A percentile compares a stretch with the other conserved stretches of the same genome.
Evolutionary conservation across 2,113 vertebrate species (phyloP).

Genomic region (Balaenoptera acutorostrata): DNA sequence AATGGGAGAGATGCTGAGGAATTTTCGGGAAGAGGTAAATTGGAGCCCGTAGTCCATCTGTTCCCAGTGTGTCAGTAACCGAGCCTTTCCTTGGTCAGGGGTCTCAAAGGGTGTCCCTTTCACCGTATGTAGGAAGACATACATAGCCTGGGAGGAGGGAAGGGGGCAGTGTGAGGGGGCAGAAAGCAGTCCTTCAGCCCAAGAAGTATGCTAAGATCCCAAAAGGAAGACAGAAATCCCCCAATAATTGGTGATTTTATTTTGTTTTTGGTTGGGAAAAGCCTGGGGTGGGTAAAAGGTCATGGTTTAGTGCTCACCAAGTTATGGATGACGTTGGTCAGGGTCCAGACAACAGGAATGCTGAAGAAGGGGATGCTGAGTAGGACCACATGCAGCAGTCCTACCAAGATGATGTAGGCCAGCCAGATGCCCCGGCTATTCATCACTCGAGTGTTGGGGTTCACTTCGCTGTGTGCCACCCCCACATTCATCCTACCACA

Average conservation of each 20-base stretch:
- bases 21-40: conserved; percentile 93
- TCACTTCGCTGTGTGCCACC: conserved; percentile 96
- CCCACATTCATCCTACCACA: conserved; percentile 92
- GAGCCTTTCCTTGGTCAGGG: conserved; percentile 92
- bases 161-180: neutral
- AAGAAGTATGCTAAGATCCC: neutral
- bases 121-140: conserved; percentile 92
- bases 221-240: neutral
- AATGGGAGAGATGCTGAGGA: conserved; percentile 94
- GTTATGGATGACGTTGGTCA: conserved; percentile 96
- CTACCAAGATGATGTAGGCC: conserved; percentile 90
- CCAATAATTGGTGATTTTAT: neutral
- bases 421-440: conserved; percentile 95
- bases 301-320: conserved; percentile 82
- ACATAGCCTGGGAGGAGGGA: conserved; percentile 86
- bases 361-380: conserved; percentile 96
- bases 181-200: neutral
- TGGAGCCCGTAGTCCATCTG: conserved; percentile 95
- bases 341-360: conserved; percentile 92
- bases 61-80: conserved; percentile 95
- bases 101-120: conserved; percentile 97
- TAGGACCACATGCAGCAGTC: conserved; percentile 87
- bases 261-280: conserved; percentile 4
- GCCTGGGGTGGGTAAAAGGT: neutral
- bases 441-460: conserved; percentile 96